Evolutionary conservation across 2,797 vertebrate species (phyloP), one percentile per base, ranked within the genome.

Genomic region (Pangasius djambal): DNA sequence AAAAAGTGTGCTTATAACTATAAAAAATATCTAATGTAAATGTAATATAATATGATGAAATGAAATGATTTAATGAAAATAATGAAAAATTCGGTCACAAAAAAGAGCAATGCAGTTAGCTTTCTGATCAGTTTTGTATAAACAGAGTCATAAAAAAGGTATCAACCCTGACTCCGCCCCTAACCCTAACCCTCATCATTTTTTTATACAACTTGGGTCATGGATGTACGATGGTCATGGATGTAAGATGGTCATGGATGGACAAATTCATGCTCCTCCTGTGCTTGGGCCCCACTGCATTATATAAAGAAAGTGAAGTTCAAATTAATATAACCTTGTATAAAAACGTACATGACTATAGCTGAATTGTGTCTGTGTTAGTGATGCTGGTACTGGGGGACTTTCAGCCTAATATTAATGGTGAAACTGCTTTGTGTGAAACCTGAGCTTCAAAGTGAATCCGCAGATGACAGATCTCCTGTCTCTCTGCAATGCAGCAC

Each of bases 401-500:
- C 28, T 88, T 6, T 63, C 31, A 34, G 44, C 25, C 2, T 10
- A 31, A 44, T 12, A 20, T 50, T 34, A 28, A 67, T 40, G 28
- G 12, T 57, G 15, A 85, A 44, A 67, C 40, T 31, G 16, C 83
- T 22, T 52, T 8, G 83, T 67, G 69, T 83, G 78, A 87, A 86
- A 88, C 69, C 85, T 40, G n/a, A 89, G 79, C 85, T 88, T 70
- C 78, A 88, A 28, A 86, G 13, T 22, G 4, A 61, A 37, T 69
- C 20, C 9, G 9, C 25, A 48, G 48, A 48, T 9, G 48, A 65
- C 31, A 77, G 81, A 65, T 55, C 59, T 63, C 37, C 57, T 37
- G 44, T 34, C 77, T 63, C 87, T 65, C 74, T 81, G 87, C 86
- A 84, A 81, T 44, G 89, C 65, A 63, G 65, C 82, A 85, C 55